phyloP scores from a whole-genome alignment of 1,140 invertebrate genomes.

The Andricus grossulariae region DNA sequence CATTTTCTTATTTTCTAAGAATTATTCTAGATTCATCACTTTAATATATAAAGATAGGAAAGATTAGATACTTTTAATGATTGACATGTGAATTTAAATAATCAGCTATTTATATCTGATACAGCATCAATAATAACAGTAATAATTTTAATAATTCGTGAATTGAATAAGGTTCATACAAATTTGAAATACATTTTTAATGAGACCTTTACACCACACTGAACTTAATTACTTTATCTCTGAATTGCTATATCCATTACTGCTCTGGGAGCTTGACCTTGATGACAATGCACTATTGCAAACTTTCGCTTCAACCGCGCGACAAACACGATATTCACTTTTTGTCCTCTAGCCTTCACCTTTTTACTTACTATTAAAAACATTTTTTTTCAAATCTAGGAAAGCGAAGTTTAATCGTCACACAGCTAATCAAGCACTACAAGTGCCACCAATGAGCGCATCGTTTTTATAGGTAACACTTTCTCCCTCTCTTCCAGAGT shows the following conservation, averaged over 20 bases:
- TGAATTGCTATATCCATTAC: background rate
- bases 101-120: too few species aligned
- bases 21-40: background rate
- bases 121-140: too few species aligned
- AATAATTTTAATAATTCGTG: too few species aligned
- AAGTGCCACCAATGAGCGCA: slow-evolving; percentile 55
- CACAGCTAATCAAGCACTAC: slow-evolving; percentile 59
- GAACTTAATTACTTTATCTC: slow-evolving; percentile 1
- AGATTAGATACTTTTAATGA: too few species aligned
- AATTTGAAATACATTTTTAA: too few species aligned
- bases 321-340: background rate
- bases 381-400: slow-evolving; percentile 44
- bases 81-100: too few species aligned
- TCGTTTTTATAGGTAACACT: slow-evolving; percentile 69
- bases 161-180: too few species aligned
- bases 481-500: slow-evolving; percentile 63
- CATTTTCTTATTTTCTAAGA: background rate
- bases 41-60: background rate
- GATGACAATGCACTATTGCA: background rate
- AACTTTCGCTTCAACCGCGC: background rate
- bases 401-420: slow-evolving; percentile 47
- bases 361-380: slow-evolving; percentile 53
- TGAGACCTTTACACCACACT: background rate
- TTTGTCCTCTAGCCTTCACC: slow-evolving; percentile 16
- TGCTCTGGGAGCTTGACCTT: background rate